Evolutionary conservation across 2,797 vertebrate genomes (phyloP).

Genomic region (Psittacula echo): DNA sequence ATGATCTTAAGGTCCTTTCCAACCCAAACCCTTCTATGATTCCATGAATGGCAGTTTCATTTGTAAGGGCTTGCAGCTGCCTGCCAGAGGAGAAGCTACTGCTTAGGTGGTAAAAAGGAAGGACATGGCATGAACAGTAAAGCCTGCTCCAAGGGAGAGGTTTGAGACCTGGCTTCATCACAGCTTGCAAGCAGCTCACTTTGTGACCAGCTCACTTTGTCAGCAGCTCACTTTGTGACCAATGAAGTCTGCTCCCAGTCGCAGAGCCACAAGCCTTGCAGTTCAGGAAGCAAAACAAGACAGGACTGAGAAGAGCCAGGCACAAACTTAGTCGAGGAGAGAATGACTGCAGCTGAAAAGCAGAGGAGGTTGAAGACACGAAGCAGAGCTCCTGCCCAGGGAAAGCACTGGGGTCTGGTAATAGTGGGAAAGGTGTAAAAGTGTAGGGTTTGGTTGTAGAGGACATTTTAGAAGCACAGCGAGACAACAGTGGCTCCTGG

Average conservation of each 20-base stretch:
- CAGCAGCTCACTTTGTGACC: background rate
- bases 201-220: background rate
- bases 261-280: background rate
- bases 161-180: background rate
- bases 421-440: background rate
- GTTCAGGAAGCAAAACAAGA: background rate
- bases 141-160: background rate
- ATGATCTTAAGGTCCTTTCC: background rate
- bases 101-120: background rate
- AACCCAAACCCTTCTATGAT: background rate
- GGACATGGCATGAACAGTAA: rapidly evolving
- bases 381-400: rapidly evolving
- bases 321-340: background rate
- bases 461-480: background rate
- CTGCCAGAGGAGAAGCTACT: background rate
- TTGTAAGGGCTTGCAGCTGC: background rate
- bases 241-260: rapidly evolving
- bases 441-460: background rate
- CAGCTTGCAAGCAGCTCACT: background rate
- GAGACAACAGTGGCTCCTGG: background rate
- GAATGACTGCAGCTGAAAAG: background rate
- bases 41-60: background rate
- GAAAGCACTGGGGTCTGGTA: background rate
- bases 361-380: background rate
- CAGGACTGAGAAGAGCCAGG: background rate